Base-by-base conservation (phyloP, 2,888 invertebrate genomes). In the Apoda limacodes region DNA sequence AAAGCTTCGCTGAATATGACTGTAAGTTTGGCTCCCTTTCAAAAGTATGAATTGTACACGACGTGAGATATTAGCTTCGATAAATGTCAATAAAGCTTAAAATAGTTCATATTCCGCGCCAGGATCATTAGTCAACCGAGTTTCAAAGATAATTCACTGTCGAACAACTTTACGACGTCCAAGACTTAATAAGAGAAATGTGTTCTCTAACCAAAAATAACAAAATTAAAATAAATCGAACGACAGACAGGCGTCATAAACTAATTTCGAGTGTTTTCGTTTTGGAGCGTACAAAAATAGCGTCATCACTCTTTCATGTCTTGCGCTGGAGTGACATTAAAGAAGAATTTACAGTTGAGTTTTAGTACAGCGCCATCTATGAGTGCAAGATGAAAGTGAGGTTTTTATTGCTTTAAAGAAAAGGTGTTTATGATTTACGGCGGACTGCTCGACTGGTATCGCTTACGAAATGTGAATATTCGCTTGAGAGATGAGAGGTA, bases 181-280 rank as follows among this genome's bases (percentile, higher is more conserved):
- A 47, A 55, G 59, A 60, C 60, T 62, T 63, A 74, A 75, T 71
- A 75, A 74, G 71, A 70, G 59, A 55, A 61, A 59, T 50, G 55
- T 52, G 50, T 50, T 52, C 49, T 55, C 49, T 59, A 60, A 59
- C 66, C 67, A 59, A 74, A 80, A 76, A 76, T 76, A 78, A 74
- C 76, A 70, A 68, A 76, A 75, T 76, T 72, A 75, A 80, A 76
- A 78, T 76, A 76, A 78, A 78, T 80, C 78, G 78, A 80, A 78
- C 74, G 72, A 71, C 74, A 71, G 75, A 69, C 78, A 76, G 71
- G 68, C 75, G 78, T 78, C 78, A 80, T 80, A 80, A 78, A 80
- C 75, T 75, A 76, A 78, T 78, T 80, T 78, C 75, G 75, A 76
- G 60, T 70, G 75, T 75, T 74, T 75, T 76, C 75, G 66, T 78